Base-by-base conservation (phyloP, 2,888 invertebrate species). In the Torymus texanus region DNA sequence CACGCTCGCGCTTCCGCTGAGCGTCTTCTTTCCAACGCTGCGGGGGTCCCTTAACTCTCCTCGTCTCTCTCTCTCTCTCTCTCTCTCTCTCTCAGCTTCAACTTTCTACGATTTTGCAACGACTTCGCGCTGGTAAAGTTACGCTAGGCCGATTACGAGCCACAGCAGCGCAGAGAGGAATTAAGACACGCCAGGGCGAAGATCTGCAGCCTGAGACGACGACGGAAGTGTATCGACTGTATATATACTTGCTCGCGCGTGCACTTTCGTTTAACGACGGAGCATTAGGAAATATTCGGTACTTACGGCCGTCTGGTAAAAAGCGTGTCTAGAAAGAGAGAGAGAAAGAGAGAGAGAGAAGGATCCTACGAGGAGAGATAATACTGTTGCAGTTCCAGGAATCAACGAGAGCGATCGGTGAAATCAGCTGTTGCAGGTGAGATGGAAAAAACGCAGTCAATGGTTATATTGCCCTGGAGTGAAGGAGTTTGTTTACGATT, bases 71-170 rank as follows among this genome's bases (percentile, higher is more conserved):
- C 21, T 21, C 21, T 21, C 21, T 21, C 21, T 21, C 21, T 1
- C 21, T 21, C 21, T 1, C 21, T 41, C 41, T 41, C 8, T 41
- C 41, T 8, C 1, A 8, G 41, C 41, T 8, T 5, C 41, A 78
- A 81, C 81, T 78, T 78, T 78, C 81, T 72, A 67, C 55, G 59
- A 75, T 78, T 78, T 71, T 66, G 81, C 67, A 70, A 75, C 66
- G 41, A n/a, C 21, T 50, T 58, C 51, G 5, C 24, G 29, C 56
- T 65, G 21, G 51, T 21, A 61, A 29, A 14, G 68, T 78, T 71
- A 78, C 75, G 78, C 66, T 75, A 78, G 70, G 66, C 13, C 78
- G 75, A 66, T 71, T 75, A 56, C 55, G 55, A 63, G 55, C 56
- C 41, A 18, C 56, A 51, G 68, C 24, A 24, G 4, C n/a, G 21